Conservation (phyloP, 2,113 vertebrate genomes). For the Ancistrus triradiatus region DNA sequence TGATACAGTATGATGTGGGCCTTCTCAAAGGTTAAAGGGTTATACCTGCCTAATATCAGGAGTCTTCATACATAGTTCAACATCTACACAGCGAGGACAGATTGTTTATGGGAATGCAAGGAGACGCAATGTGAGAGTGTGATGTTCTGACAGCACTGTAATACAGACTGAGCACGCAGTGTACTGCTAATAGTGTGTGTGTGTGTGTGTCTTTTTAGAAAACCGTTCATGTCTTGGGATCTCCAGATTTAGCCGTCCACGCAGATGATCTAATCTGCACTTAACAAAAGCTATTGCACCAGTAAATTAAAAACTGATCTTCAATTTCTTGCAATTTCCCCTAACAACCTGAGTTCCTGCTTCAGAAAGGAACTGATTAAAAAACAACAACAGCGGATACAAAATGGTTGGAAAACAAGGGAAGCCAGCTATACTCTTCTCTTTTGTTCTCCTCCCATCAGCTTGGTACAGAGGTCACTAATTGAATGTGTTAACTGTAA, state of each 20-base stretch:
- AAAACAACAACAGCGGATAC: conserved; percentile 37
- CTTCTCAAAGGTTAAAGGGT: conserved; percentile 44
- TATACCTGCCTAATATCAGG: conserved; percentile 13
- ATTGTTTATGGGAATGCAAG: background rate
- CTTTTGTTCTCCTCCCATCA: conserved; percentile 24
- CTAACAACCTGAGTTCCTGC: conserved; percentile 63
- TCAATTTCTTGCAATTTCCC: conserved; percentile 45
- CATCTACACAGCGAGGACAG: background rate
- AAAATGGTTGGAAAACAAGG: conserved; percentile 25
- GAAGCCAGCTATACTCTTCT: conserved; percentile 34
- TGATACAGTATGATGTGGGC: conserved; percentile 35
- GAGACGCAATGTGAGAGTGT: conserved; percentile 11
- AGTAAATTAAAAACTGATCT: conserved; percentile 42
- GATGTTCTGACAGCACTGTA: conserved; percentile 22
- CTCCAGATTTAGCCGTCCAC: conserved; percentile 21
- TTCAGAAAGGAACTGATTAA: conserved; percentile 46
- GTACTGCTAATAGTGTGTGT: conserved; percentile 13
- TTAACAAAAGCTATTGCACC: conserved; percentile 26
- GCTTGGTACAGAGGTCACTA: conserved; percentile 36
- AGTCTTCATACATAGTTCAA: conserved; percentile 6
- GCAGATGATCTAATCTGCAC: conserved; percentile 24
- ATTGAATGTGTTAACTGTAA: too few species aligned
- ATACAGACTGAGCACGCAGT: conserved; percentile 23
- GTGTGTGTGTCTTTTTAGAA: too few species aligned
- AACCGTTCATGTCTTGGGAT: conserved; percentile 24